Conservation (phyloP, 2,888 invertebrate species). For the Brachyptera putata region DNA sequence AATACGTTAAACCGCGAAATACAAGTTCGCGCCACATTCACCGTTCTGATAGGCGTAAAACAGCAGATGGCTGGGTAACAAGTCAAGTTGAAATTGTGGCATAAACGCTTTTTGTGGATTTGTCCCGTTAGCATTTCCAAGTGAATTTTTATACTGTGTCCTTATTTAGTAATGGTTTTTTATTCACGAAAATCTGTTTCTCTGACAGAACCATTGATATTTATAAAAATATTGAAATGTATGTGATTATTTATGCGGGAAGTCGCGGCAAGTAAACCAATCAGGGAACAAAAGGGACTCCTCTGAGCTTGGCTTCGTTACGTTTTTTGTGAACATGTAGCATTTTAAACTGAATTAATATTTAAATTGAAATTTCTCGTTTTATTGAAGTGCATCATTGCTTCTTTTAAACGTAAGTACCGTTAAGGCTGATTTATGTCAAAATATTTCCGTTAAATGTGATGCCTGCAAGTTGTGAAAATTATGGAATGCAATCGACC, state of each 20-base stretch:
- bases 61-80: conserved; percentile 34
- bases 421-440: background rate
- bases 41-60: conserved; percentile 34
- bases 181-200: conserved; percentile 3
- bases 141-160: background rate
- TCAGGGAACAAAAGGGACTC: conserved; percentile 35
- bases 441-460: background rate
- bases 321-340: conserved; percentile 30
- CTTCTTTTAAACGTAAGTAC: background rate
- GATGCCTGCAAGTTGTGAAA: conserved; percentile 6
- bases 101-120: conserved; percentile 10
- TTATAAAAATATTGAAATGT: conserved; percentile 1
- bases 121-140: conserved; percentile 8
- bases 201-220: background rate
- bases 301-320: conserved; percentile 25
- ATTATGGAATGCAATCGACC: conserved; percentile 19
- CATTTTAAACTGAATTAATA: conserved; percentile 21
- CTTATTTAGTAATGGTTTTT: background rate
- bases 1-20: conserved; percentile 35
- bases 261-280: conserved; percentile 34
- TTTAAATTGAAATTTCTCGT: conserved; percentile 10
- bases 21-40: conserved; percentile 36
- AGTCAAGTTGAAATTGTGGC: conserved; percentile 31
- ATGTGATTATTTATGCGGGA: conserved; percentile 14
- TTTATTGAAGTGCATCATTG: conserved; percentile 17